These are phyloP conservation scores for Melinopterus prodromus DNA, from an alignment of 2,888 invertebrate genomes.

Conservation along the genomic window DNA sequence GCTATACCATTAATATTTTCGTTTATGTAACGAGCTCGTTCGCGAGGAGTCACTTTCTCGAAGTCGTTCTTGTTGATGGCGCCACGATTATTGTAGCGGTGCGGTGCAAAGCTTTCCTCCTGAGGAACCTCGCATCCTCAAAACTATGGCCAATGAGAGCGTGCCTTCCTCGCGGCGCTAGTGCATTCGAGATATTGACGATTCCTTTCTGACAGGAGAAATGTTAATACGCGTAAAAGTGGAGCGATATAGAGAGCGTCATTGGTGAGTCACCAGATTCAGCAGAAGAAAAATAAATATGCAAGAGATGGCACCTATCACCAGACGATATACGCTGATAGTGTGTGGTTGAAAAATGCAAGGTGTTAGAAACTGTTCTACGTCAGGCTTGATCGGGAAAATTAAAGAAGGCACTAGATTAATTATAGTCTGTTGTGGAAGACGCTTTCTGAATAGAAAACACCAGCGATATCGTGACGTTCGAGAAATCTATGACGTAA, in stretches of 20 bases:
- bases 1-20: constrained; percentile 31
- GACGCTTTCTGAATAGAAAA: too few species aligned
- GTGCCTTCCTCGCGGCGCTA: background rate
- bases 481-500: too few species aligned
- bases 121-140: background rate
- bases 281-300: background rate
- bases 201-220: background rate
- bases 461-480: too few species aligned
- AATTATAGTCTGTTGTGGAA: too few species aligned
- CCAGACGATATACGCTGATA: background rate
- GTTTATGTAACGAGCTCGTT: constrained; percentile 33
- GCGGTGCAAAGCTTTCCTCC: too few species aligned
- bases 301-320: background rate
- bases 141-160: background rate
- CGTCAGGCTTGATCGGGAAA: too few species aligned
- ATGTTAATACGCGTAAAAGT: background rate
- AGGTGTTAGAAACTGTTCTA: too few species aligned
- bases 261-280: background rate
- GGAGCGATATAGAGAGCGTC: background rate
- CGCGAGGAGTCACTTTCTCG: constrained; percentile 21
- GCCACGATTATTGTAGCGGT: background rate
- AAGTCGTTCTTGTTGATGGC: background rate
- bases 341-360: background rate
- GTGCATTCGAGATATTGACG: background rate
- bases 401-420: too few species aligned